Evolutionary conservation across 2,888 invertebrate genomes (phyloP), one percentile per base, ranked within the genome.

Genomic region (Amblyjoppa fuscipennis): DNA sequence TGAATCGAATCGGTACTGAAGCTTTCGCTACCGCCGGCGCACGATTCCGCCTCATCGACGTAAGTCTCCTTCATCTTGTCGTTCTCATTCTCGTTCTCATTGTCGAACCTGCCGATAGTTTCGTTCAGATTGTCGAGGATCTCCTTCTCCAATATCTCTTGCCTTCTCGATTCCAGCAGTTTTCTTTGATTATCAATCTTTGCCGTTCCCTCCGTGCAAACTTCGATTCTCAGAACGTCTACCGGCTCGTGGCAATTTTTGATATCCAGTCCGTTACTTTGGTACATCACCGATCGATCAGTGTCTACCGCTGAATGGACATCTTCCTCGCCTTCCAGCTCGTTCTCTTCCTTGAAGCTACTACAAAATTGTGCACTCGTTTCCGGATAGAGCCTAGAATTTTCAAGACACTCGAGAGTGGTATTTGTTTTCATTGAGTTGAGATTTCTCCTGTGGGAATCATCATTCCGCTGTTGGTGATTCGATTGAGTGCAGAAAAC

Each of bases 91-190:
- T 81, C 82, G 34, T 82, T 87, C 11, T 92, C 90, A 71, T 88
- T 90, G 85, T 94, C 94, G 87, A 92, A 93, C 70, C 88, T 91
- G 38, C 90, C 91, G 77, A 94, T 94, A 3, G 93, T 92, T 81
- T 93, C 91, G 87, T 93, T 93, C 38, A 94, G 87, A 74, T 92
- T 91, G 28, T 91, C 90, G 49, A 93, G 86, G 6, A 93, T 92
- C 81, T 92, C 90, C 20, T 82, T 84, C 77, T 86, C 87, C 59
- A 81, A 71, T 20, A 81, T 78, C 25, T 81, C 69, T 25, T 78
- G 83, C 56, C 66, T 87, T 28, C 70, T 77, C 13, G 75, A 51
- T 49, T 81, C 85, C 51, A 73, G 71, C 49, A 34, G 59, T 51
- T 81, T 41, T 28, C 31, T 81, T 38, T 81, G 56, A 68, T 87